These are phyloP conservation scores for Pristionchus exspectatus DNA, from an alignment of 2,888 invertebrate genomes.

Conservation along the genomic window DNA sequence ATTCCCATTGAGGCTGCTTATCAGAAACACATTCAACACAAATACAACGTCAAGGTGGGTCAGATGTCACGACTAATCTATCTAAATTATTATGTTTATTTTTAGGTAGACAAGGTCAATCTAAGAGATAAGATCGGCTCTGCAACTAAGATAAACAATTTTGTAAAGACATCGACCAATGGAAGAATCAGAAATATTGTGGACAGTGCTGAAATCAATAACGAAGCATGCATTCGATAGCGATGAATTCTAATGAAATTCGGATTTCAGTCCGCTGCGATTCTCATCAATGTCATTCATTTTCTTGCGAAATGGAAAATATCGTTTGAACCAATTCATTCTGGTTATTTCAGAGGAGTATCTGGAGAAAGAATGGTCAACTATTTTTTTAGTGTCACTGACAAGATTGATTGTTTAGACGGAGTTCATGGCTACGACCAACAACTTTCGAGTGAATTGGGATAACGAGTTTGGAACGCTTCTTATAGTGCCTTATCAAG, in stretches of 20 bases:
- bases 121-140: not conserved
- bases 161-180: conserved; percentile 89
- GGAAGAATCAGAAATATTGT: conserved; percentile 89
- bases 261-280: not conserved
- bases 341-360: conserved; percentile 84
- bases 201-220: conserved; percentile 80
- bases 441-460: not conserved
- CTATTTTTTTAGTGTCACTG: no score
- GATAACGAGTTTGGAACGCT: not conserved
- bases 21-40: conserved; percentile 57
- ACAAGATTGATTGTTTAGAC: not conserved
- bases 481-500: not conserved
- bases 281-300: not conserved
- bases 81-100: no score
- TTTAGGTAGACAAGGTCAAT: not conserved
- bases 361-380: conserved; percentile 57
- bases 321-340: conserved; percentile 47
- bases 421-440: not conserved
- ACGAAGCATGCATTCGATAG: conserved; percentile 76
- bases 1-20: conserved; percentile 58
- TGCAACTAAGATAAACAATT: conserved; percentile 85
- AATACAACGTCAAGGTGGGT: conserved; percentile 58
- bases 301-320: conserved; percentile 75
- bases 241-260: no score
- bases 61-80: conserved; percentile 55